phyloP scores from a whole-genome alignment of 2,113 vertebrate genomes.

The human region DNA sequence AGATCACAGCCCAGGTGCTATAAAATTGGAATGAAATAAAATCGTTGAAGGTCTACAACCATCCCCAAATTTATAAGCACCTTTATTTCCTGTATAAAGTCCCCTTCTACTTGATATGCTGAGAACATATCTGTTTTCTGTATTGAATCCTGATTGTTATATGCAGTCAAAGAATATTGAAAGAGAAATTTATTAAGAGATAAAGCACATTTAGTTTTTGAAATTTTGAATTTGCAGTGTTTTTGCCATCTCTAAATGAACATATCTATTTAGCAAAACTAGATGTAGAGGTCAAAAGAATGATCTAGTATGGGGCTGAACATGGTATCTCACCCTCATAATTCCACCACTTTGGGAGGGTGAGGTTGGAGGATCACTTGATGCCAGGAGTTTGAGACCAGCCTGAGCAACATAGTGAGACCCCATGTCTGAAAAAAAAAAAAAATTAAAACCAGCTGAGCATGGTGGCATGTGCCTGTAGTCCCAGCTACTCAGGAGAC shows the following conservation, averaged over 20 bases:
- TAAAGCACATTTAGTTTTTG: not conserved
- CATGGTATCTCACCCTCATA: too few species aligned
- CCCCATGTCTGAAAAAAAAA: too few species aligned
- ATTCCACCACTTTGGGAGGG: too few species aligned
- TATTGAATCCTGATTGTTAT: not conserved
- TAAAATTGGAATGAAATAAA: not conserved
- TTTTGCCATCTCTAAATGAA: not conserved
- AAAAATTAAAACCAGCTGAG: too few species aligned
- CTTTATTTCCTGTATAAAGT: not conserved
- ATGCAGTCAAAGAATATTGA: not conserved
- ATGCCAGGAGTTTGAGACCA: too few species aligned
- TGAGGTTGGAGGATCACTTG: too few species aligned
- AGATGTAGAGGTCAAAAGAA: not conserved
- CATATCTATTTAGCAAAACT: not conserved
- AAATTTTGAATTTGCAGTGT: not conserved
- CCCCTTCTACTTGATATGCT: not conserved
- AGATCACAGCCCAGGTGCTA: not conserved
- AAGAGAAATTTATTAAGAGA: not conserved
- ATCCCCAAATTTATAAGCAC: not conserved
- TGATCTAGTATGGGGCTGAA: not conserved
- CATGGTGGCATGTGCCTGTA: too few species aligned
- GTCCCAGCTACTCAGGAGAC: too few species aligned
- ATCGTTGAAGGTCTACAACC: not conserved
- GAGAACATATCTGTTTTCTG: not conserved
- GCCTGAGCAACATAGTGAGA: too few species aligned